phyloP scores from a whole-genome alignment of 2,797 vertebrate species.

The Miichthys miiuy region DNA sequence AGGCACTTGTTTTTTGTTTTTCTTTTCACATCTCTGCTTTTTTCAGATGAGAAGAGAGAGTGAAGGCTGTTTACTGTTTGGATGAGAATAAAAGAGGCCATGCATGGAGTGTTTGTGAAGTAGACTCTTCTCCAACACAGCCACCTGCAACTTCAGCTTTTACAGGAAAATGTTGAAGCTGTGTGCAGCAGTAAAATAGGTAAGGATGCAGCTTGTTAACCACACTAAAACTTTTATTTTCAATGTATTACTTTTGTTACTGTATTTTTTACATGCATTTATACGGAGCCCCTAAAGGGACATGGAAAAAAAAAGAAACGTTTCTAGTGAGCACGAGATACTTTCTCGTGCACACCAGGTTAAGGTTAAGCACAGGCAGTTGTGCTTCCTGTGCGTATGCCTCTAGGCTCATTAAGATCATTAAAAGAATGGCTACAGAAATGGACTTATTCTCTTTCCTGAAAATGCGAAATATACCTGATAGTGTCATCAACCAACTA shows the following conservation, averaged over 20 bases:
- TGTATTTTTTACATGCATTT: too few relatives aligned
- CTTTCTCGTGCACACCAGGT: too few relatives aligned
- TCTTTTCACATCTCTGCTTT: background rate
- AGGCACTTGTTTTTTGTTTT: constrained; percentile 13
- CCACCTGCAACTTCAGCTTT: background rate
- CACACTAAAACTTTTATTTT: background rate
- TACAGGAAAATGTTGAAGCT: background rate
- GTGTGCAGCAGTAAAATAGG: background rate
- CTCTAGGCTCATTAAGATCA: too few relatives aligned
- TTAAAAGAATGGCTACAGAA: too few relatives aligned
- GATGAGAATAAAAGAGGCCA: background rate
- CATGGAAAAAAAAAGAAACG: too few relatives aligned
- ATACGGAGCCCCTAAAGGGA: too few relatives aligned
- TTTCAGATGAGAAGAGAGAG: background rate
- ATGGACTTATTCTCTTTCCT: too few relatives aligned
- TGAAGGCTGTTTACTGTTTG: constrained; percentile 22
- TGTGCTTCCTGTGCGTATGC: too few relatives aligned
- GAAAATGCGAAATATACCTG: too few relatives aligned
- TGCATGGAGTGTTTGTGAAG: background rate
- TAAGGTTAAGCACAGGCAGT: too few relatives aligned
- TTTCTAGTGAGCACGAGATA: too few relatives aligned
- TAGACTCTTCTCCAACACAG: background rate
- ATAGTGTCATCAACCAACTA: too few relatives aligned
- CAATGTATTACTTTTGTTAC: background rate
- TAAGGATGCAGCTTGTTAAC: background rate